Evolutionary conservation across 2,888 invertebrate species (phyloP).

Genomic region (Cerastoderma edule): DNA sequence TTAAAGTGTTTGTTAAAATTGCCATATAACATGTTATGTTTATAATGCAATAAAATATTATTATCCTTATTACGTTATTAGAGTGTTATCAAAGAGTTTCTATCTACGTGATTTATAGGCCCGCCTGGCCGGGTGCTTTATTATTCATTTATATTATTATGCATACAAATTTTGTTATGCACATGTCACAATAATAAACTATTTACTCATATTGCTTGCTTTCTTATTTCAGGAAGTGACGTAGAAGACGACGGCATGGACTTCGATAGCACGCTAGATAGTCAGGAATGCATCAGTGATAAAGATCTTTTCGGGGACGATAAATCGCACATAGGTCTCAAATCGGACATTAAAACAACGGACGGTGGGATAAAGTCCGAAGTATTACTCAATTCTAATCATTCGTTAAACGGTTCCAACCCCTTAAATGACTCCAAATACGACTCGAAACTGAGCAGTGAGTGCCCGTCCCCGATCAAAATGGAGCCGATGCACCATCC

Average conservation of each 20-base stretch:
- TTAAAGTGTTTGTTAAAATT: no score
- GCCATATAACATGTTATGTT: no score
- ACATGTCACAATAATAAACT: no score
- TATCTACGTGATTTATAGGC: no score
- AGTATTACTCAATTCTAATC: slow-evolving; percentile 29
- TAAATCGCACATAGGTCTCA: slow-evolving; percentile 40
- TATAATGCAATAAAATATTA: no score
- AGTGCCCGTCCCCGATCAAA: slow-evolving; percentile 54
- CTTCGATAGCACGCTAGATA: slow-evolving; percentile 55
- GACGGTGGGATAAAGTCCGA: slow-evolving; percentile 38
- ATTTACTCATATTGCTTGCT: neutral
- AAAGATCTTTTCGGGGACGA: slow-evolving; percentile 54
- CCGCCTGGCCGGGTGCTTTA: no score
- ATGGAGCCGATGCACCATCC: slow-evolving; percentile 42
- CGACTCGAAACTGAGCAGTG: slow-evolving; percentile 39
- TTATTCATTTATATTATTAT: no score
- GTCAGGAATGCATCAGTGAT: slow-evolving; percentile 51
- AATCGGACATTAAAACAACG: slow-evolving; percentile 25
- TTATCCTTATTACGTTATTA: no score
- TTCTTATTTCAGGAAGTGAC: slow-evolving; percentile 44
- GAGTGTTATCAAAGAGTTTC: no score
- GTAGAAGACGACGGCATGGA: slow-evolving; percentile 59
- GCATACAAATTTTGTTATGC: no score
- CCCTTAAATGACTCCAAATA: slow-evolving; percentile 33
- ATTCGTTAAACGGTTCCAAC: slow-evolving; percentile 22